Base-by-base conservation (phyloP, 1,140 invertebrate species). In the Cryptotermes secundus region DNA sequence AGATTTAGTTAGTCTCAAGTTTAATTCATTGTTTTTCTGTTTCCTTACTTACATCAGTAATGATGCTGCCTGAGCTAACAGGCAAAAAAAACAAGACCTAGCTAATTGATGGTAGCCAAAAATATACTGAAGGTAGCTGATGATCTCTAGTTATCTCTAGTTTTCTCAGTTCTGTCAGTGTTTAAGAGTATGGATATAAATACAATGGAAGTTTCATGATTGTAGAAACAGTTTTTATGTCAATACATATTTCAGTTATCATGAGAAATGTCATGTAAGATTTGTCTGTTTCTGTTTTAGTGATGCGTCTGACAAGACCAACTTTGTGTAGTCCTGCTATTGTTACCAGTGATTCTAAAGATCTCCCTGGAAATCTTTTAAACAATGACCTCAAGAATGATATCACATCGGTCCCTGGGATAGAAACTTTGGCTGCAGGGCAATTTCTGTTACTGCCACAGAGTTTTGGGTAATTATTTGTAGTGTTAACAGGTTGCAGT, bases 221-320 rank as follows among this genome's bases (percentile, higher is more conserved):
- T 9, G 34, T 84, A 9, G 26, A 31, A 31, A 3, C 65, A 12
- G 19, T 72, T 36, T 83, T 31, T 12, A 34, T 7, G 16, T 36
- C 34, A 81, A n/a, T 38, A 24, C 34, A 36, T 65, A 79, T 42
- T 79, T 36, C 26, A 14, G n/a, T 24, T 45, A 81, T 45, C n/a
- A 31, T 26, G n/a, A 72, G 3, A 31, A 10, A 72, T 2, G 19
- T 79, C 72, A 80, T 84, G 6, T 83, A 83, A 81, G n/a, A n/a
- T 72, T 72, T 72, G 26, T 72, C 26, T n/a, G 3, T 84, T 87
- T 82, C 87, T 86, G 86, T 91, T 90, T 65, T 87, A 97, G 97
- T 99, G n/a, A 98, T 99, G 96, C 92, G 97, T 86, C 91, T 99
- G 81, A 97, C 97, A 35, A 93, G 96, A 87, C 97, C 97, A 26